Base-by-base conservation (phyloP, 2,888 invertebrate species). In the Diplazon laetatorius region DNA sequence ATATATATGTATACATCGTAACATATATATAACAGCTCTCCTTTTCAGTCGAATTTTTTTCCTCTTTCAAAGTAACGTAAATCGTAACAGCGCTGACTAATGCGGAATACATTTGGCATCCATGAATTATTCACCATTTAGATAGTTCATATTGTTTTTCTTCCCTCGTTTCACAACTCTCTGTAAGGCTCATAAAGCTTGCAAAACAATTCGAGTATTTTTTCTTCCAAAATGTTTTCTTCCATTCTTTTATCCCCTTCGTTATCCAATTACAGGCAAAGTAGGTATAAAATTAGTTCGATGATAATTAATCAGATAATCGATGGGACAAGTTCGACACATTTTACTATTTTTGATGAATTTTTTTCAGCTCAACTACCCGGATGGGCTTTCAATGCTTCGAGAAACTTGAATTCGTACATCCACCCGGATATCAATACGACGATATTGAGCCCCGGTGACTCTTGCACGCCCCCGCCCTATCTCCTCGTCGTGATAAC, bases 341-440 rank as follows among this genome's bases (percentile, higher is more conserved):
- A 22, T 4, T 25, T 3, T n/a, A 52, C 22, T 22, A 10, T 52
- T 5, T 4, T 37, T 14, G n/a, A 14, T 50, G 22, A 52, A 37
- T 37, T 37, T 57, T 78, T 89, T 88, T 72, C 82, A 91, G 91
- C 85, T 71, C 89, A 90, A 84, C 80, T 92, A 87, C 92, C 92
- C 76, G 96, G 96, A 50, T 96, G 96, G 96, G 93, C 94, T n/a
- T 92, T 93, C 60, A 94, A 95, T 85, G 94, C 94, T 0, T 95
- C 95, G 22, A 92, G 96, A 57, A 95, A 96, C 87, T 93, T 95
- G 20, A 93, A 93, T 85, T 92, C 94, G 76, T 96, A 96, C 88
- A 94, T 96, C 20, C 92, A 94, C 80, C 95, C 95, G 0, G 93
- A 94, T 74, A 95, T 94, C 84, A 92, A 94, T 10, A 95, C 96